A percentile compares a stretch with the other conserved stretches of the same genome.
Evolutionary conservation across 2,113 vertebrate species (phyloP).

Genomic region (Oxyruncus cristatus): DNA sequence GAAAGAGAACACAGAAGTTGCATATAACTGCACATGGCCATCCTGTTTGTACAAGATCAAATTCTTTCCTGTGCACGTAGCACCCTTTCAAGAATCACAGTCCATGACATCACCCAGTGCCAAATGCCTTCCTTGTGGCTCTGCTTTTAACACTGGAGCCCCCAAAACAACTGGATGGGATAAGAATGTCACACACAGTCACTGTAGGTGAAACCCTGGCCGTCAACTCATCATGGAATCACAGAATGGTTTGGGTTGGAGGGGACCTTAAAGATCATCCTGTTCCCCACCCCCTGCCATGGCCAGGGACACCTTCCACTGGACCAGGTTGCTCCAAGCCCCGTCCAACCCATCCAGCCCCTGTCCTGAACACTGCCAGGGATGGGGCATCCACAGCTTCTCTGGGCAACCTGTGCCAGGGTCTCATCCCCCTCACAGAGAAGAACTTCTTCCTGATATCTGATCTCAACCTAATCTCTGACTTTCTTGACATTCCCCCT

Average conservation of each 20-base stretch:
- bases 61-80: background rate
- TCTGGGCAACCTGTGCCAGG: background rate
- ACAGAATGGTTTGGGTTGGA: background rate
- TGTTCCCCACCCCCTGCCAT: accelerated
- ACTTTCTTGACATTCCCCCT: background rate
- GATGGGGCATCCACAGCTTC: background rate
- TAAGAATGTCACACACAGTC: accelerated
- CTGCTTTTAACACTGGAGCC: background rate
- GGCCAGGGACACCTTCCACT: background rate
- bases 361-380: background rate
- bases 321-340: background rate
- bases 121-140: background rate
- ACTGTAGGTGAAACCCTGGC: background rate
- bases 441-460: background rate
- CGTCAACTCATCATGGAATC: background rate
- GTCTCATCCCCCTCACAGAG: background rate
- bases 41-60: background rate
- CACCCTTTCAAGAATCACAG: background rate
- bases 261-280: background rate
- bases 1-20: background rate
- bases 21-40: background rate
- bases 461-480: background rate
- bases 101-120: accelerated
- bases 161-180: background rate
- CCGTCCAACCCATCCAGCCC: accelerated